Conservation (phyloP, 2,113 vertebrate genomes). For the Urocynchramus pylzowi region DNA sequence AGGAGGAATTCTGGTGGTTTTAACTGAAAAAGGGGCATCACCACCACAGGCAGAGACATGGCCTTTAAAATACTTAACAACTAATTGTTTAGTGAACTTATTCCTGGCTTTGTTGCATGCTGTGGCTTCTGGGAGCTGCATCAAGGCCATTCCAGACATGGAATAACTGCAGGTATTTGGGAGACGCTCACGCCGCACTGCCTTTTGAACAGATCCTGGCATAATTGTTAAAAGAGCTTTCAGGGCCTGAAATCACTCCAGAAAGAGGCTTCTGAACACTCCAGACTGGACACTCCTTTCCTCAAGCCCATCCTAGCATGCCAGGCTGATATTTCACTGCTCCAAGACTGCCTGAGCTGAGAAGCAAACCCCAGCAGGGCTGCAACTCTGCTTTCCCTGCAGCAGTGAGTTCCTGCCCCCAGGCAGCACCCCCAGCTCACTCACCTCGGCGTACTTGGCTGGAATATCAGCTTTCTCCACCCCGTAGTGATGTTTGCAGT, state of each 20-base stretch:
- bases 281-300: not conserved
- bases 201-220: not conserved
- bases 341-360: not conserved
- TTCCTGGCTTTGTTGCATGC: not conserved
- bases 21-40: not conserved
- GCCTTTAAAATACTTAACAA: not conserved
- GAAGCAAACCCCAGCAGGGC: not conserved
- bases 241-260: not conserved
- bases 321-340: not conserved
- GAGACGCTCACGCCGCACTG: not conserved
- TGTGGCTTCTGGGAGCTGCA: not conserved
- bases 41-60: rapidly evolving
- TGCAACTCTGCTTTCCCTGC: not conserved
- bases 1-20: not conserved
- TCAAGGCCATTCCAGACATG: not conserved
- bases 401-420: rapidly evolving
- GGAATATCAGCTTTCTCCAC: constrained; percentile 98
- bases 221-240: not conserved
- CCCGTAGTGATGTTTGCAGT: constrained; percentile 97
- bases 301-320: not conserved
- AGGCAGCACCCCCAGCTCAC: not conserved
- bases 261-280: not conserved
- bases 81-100: not conserved
- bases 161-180: not conserved
- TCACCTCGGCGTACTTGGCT: constrained; percentile 96